Conservation (phyloP, 2,113 vertebrate genomes). For the Psilopogon haemacephalus region DNA sequence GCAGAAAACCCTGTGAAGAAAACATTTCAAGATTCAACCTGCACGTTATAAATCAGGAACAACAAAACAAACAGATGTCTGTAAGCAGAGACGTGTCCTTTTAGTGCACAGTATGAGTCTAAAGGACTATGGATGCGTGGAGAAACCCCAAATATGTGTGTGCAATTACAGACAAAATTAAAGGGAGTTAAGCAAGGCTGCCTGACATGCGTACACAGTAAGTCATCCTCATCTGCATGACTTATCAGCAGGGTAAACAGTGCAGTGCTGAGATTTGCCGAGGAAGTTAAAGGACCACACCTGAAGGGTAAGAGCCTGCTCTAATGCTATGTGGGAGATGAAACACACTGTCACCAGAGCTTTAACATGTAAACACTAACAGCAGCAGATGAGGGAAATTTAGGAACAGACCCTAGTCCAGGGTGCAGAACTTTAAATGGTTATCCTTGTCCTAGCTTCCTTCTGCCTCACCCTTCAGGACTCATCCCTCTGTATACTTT, state of each 20-base stretch:
- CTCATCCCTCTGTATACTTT: not conserved
- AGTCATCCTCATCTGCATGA: not conserved
- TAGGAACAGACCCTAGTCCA: not conserved
- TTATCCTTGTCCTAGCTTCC: not conserved
- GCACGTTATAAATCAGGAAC: not conserved
- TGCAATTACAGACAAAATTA: conserved; percentile 28
- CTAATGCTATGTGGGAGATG: not conserved
- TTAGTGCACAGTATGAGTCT: not conserved
- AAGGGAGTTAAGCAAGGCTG: not conserved
- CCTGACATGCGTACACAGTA: not conserved
- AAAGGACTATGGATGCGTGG: not conserved
- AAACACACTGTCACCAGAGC: not conserved
- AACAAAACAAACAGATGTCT: not conserved
- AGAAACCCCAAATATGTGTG: not conserved
- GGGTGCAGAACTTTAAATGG: not conserved
- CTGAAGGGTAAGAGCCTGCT: not conserved
- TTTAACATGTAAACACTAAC: not conserved
- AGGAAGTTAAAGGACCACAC: conserved; percentile 6
- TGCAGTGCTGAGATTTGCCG: not conserved
- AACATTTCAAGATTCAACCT: not conserved
- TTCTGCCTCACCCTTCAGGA: not conserved
- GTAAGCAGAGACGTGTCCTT: not conserved
- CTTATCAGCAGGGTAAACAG: conserved; percentile 14
- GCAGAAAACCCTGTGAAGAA: not conserved
- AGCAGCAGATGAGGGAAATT: not conserved